Conservation (phyloP, 2,113 vertebrate species). For the Phyllostomus discolor region DNA sequence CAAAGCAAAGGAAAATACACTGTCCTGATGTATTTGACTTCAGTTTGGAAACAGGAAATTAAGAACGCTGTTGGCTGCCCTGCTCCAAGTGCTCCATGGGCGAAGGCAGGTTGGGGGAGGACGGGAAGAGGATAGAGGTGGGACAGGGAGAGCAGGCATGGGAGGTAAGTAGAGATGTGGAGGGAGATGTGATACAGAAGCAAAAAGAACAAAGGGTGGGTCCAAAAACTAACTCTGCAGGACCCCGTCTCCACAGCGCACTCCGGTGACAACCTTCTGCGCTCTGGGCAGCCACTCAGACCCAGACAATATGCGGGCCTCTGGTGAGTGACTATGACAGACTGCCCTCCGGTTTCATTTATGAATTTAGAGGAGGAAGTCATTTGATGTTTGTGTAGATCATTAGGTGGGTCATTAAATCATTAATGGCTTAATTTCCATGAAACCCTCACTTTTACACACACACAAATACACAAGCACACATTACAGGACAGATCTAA, state of each 20-base stretch:
- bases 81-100: background rate
- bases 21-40: background rate
- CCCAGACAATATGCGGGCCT: background rate
- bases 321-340: background rate
- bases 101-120: background rate
- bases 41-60: background rate
- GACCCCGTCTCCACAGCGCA: fast-evolving
- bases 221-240: background rate
- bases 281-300: background rate
- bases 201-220: background rate
- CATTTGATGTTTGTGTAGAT: slow-evolving; percentile 36
- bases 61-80: background rate
- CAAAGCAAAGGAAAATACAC: background rate
- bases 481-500: slow-evolving; percentile 50
- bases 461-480: background rate
- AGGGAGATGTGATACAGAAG: background rate
- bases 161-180: no score
- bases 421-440: slow-evolving; percentile 47
- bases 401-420: slow-evolving; percentile 29
- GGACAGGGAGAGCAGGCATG: fast-evolving
- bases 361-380: slow-evolving; percentile 41
- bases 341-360: background rate
- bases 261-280: background rate
- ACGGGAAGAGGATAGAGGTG: background rate
- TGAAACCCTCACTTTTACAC: background rate